Base-by-base conservation (phyloP, 2,888 invertebrate species). In the Atethmia centrago region DNA sequence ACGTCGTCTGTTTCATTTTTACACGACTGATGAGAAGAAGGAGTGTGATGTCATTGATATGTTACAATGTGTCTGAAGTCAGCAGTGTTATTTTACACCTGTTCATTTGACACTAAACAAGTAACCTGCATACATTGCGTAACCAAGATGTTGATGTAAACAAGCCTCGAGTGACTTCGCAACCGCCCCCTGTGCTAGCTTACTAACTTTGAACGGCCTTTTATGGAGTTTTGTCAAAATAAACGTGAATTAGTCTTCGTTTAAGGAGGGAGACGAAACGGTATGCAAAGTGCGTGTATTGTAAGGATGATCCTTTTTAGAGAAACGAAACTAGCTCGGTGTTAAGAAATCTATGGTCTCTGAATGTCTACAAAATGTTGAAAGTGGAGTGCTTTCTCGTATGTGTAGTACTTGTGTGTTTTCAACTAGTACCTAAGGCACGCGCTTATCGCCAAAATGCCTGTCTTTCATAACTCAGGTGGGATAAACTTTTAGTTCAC, bases 111-210 rank as follows among this genome's bases (percentile, higher is more conserved):
- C n/a, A 71, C 62, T 71, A 79, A 77, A 76, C 77, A 74, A 63
- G 74, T 71, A 68, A 65, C 55, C 61, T 14, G 74, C 79, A 8
- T 56, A 40, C 36, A 51, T 82, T 77, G 63, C 74, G 79, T 67
- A 83, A 83, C 59, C 49, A 42, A 84, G 69, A 80, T 61, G 76
- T 84, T 71, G 83, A 83, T 85, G 81, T 82, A 77, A 87, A 86
- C 83, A 53, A 40, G 55, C 9, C 53, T 45, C 28, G 8, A 58
- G 56, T 10, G 25, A 55, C 53, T 77, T 12, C 56, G 72, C 59
- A 62, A 73, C n/a, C n/a, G 25, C 77, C 56, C 51, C 47, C 58
- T 9, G 28, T 5, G 40, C 78, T 63, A 62, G 61, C 45, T 62
- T n/a, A 49, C 62, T 64, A 28, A 7, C 80, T 65, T 53, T 65